Evolutionary conservation across 2,797 vertebrate species (phyloP).

Genomic region (Acanthurus lineatus): DNA sequence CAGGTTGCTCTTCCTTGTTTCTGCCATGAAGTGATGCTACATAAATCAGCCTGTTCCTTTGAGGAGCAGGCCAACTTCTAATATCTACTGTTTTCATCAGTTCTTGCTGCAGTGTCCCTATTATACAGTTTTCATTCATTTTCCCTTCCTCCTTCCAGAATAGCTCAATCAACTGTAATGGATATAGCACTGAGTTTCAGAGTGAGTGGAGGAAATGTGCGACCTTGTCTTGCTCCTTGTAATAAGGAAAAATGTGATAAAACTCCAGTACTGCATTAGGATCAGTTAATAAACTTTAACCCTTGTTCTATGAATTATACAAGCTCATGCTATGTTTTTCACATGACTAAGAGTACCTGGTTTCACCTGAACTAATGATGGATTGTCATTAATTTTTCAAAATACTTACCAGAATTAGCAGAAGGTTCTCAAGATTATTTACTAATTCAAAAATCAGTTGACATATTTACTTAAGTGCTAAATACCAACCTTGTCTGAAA

Average conservation of each 20-base stretch:
- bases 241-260: background rate
- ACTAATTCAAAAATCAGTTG: slow-evolving; percentile 1
- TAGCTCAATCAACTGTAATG: background rate
- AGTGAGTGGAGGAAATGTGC: background rate
- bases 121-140: background rate
- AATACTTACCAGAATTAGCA: background rate
- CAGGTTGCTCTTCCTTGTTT: too few species aligned
- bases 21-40: too few species aligned
- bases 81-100: too few species aligned
- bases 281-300: too few species aligned
- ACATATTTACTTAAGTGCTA: slow-evolving; percentile 6
- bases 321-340: too few species aligned
- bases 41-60: too few species aligned
- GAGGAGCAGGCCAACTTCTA: too few species aligned
- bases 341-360: too few species aligned
- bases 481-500: background rate
- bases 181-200: background rate
- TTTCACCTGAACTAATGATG: background rate
- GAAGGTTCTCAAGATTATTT: slow-evolving; percentile 21
- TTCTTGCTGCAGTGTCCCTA: too few species aligned
- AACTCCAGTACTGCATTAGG: too few species aligned
- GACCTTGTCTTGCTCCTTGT: background rate
- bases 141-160: background rate
- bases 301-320: too few species aligned
- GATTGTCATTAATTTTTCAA: background rate